Evolutionary conservation across 2,888 invertebrate genomes (phyloP).

Genomic region (Villa cingulata): DNA sequence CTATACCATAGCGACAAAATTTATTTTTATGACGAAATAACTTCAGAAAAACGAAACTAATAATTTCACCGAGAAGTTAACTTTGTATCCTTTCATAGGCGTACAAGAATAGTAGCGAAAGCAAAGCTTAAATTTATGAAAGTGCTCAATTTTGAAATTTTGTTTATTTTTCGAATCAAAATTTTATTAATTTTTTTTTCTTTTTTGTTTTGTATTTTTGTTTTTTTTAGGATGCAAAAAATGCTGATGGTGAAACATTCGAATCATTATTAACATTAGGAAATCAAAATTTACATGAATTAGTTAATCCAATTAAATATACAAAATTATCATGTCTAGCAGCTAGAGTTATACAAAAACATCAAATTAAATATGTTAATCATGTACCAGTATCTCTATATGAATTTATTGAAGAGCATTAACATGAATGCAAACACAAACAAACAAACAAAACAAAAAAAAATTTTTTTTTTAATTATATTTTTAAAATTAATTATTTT

Average conservation of each 20-base stretch:
- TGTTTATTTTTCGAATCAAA: no score
- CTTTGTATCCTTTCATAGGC: no score
- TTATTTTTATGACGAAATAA: no score
- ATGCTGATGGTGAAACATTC: slow-evolving; percentile 63
- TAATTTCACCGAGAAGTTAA: no score
- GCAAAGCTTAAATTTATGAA: no score
- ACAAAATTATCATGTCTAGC: slow-evolving; percentile 76
- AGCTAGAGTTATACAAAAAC: slow-evolving; percentile 63
- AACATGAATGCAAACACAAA: background rate
- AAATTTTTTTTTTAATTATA: no score
- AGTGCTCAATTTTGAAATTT: no score
- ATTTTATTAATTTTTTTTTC: background rate
- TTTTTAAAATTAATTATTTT: no score
- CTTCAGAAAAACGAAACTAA: no score
- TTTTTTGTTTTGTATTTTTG: background rate
- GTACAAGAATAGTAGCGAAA: no score
- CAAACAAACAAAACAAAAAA: no score
- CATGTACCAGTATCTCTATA: slow-evolving; percentile 43
- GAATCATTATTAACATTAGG: slow-evolving; percentile 50
- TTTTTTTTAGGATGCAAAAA: slow-evolving; percentile 42
- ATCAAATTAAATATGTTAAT: slow-evolving; percentile 49
- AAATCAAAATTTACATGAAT: slow-evolving; percentile 48
- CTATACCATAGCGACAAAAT: no score
- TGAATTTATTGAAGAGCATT: slow-evolving; percentile 34
- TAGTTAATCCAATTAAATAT: slow-evolving; percentile 63